phyloP scores from a whole-genome alignment of 2,888 invertebrate genomes.

The Encarsia formosa region DNA sequence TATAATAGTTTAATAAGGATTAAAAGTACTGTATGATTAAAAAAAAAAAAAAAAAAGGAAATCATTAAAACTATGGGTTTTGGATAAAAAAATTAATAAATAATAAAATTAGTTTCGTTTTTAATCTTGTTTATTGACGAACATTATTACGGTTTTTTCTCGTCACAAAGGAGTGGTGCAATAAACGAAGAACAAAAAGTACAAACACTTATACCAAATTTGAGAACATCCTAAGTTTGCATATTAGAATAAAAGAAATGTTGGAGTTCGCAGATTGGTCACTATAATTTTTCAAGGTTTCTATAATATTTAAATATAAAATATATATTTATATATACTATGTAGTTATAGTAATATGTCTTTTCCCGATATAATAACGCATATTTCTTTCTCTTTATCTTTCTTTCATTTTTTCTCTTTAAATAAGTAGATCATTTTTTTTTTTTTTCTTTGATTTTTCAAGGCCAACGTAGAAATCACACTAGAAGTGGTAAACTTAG shows the following conservation, averaged over 20 bases:
- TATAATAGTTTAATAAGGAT: not conserved
- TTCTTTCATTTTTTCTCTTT: conserved; percentile 29
- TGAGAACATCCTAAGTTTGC: conserved; percentile 36
- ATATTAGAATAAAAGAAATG: conserved; percentile 33
- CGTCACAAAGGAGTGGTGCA: conserved; percentile 36
- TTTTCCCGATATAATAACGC: conserved; percentile 44
- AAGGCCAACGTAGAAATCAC: conserved; percentile 51
- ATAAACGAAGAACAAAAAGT: conserved; percentile 36
- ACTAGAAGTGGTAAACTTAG: conserved; percentile 45
- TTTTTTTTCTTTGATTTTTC: conserved; percentile 44
- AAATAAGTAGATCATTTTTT: conserved; percentile 27
- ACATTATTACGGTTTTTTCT: conserved; percentile 34
- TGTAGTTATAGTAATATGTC: conserved; percentile 36
- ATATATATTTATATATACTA: conserved; percentile 39
- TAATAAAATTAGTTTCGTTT: conserved; percentile 1
- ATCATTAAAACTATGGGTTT: not conserved
- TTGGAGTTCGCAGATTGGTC: conserved; percentile 36
- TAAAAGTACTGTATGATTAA: not conserved
- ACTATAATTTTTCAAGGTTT: conserved; percentile 33
- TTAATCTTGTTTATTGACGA: conserved; percentile 39
- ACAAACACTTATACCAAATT: conserved; percentile 38
- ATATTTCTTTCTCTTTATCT: conserved; percentile 31
- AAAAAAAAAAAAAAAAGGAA: not conserved
- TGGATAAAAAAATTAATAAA: not conserved
- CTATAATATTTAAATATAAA: conserved; percentile 43